Evolutionary conservation across 2,888 invertebrate species (phyloP).

Genomic region (Brachypalpus laphriformis): DNA sequence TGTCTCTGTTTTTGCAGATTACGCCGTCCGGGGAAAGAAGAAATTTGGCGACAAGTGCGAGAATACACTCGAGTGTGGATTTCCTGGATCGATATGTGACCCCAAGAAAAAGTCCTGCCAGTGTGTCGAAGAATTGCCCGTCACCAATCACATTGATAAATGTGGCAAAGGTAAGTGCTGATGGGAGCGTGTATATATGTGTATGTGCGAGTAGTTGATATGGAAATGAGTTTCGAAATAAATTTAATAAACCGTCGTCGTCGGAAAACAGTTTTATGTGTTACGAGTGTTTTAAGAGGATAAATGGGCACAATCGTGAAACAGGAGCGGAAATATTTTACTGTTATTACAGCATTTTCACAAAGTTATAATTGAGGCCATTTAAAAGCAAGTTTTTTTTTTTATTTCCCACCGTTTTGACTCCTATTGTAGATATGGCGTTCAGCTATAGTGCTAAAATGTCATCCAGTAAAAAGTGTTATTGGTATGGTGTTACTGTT

Average conservation of each 20-base stretch:
- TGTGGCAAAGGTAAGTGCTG: constrained; percentile 89
- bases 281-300: not conserved
- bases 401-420: too few species aligned
- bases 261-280: too few species aligned
- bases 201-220: not conserved
- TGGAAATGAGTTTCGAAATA: constrained; percentile 32
- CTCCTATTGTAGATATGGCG: too few species aligned
- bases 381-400: too few species aligned
- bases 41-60: constrained; percentile 91
- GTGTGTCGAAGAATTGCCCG: constrained; percentile 88
- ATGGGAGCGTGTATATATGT: not conserved
- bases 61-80: constrained; percentile 88
- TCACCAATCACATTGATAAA: constrained; percentile 93
- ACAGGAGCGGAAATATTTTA: not conserved
- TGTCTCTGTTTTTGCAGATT: constrained; percentile 80
- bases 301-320: not conserved
- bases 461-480: too few species aligned
- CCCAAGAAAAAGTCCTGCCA: constrained; percentile 87
- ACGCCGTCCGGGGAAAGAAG: constrained; percentile 85
- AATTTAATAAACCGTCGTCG: not conserved
- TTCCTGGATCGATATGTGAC: constrained; percentile 89
- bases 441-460: too few species aligned
- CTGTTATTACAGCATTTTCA: not conserved
- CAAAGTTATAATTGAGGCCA: not conserved
- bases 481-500: too few species aligned